Conservation (phyloP, 2,113 vertebrate species). For the Dromaius novaehollandiae region DNA sequence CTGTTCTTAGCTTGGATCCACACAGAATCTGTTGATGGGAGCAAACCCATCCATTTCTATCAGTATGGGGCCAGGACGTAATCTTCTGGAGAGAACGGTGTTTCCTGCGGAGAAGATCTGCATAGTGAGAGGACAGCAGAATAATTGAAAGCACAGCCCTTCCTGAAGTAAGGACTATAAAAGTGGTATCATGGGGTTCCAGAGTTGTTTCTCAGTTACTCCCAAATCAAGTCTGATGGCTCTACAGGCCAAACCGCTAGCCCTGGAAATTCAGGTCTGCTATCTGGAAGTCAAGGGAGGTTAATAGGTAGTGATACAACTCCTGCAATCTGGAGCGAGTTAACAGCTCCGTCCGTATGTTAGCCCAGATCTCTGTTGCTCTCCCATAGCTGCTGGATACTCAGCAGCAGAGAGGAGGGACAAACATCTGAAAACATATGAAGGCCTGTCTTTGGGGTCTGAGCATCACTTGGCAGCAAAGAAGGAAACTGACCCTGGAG, state of each 20-base stretch:
- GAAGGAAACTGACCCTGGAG: background rate
- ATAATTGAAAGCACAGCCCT: background rate
- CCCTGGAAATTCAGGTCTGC: background rate
- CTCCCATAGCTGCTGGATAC: rapidly evolving
- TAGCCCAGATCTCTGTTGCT: background rate
- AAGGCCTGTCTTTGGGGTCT: background rate
- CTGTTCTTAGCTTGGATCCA: background rate
- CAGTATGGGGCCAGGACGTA: background rate
- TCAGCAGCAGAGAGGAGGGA: background rate
- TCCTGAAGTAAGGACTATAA: background rate
- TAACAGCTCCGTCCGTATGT: rapidly evolving
- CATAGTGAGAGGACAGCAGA: background rate
- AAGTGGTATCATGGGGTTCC: background rate
- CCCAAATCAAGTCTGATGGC: background rate
- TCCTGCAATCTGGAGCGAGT: background rate
- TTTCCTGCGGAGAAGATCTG: background rate
- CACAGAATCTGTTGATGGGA: background rate
- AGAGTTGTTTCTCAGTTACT: background rate
- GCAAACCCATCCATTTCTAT: background rate
- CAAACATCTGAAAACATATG: background rate
- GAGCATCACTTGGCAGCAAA: background rate
- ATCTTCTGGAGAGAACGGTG: background rate
- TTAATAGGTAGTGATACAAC: background rate
- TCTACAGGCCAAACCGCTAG: background rate
- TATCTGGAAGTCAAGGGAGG: background rate